phyloP scores from a whole-genome alignment of 2,113 vertebrate genomes.

The Brachionichthys hirsutus region DNA sequence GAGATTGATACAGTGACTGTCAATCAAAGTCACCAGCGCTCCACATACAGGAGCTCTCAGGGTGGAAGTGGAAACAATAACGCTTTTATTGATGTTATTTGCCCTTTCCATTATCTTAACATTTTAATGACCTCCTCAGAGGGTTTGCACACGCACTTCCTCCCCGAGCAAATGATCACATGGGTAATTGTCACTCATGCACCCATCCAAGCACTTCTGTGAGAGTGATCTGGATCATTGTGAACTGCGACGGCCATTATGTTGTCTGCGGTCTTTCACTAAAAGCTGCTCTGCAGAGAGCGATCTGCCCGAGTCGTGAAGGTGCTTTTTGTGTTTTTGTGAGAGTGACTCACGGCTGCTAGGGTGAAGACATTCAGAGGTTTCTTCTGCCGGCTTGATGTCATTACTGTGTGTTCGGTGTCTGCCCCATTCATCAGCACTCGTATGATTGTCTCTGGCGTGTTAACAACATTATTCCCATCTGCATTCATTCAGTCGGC shows the following conservation, averaged over 20 bases:
- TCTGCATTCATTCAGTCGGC: constrained; percentile 44
- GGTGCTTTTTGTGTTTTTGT: constrained; percentile 34
- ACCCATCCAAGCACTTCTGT: constrained; percentile 25
- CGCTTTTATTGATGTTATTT: not conserved
- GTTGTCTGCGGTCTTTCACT: constrained; percentile 11
- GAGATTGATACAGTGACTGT: no score
- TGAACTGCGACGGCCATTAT: constrained; percentile 40
- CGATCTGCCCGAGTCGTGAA: constrained; percentile 8
- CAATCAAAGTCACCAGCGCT: no score
- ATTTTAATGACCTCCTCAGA: not conserved
- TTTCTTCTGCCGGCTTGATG: not conserved
- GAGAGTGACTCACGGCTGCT: constrained; percentile 11
- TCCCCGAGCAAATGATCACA: constrained; percentile 12
- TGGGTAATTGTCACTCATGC: constrained; percentile 17
- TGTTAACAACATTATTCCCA: constrained; percentile 9
- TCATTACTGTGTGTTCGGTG: not conserved
- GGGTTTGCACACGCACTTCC: constrained; percentile 7
- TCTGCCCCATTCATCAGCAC: constrained; percentile 17
- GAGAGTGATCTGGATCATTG: constrained; percentile 19
- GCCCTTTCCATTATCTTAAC: not conserved
- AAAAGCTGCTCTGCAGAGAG: no score
- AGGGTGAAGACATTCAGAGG: constrained; percentile 42
- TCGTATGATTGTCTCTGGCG: constrained; percentile 7
- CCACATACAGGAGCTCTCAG: no score
- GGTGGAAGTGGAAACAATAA: no score